Evolutionary conservation across 2,113 vertebrate genomes (phyloP).

Genomic region (Neogale vison): DNA sequence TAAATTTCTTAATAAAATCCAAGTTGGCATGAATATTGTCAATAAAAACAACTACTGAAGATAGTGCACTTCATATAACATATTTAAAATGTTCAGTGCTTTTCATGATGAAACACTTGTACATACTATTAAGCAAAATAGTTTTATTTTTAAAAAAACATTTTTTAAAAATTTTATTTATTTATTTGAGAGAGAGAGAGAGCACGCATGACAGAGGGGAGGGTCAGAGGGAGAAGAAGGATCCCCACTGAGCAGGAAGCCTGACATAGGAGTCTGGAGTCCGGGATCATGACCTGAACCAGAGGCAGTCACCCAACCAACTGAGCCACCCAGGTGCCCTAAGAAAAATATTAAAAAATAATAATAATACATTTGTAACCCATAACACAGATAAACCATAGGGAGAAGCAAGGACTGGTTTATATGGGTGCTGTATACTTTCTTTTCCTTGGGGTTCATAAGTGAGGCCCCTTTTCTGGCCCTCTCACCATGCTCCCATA

Average conservation of each 20-base stretch:
- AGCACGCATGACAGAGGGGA: too few species aligned
- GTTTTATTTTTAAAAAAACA: too few species aligned
- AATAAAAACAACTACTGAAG: too few species aligned
- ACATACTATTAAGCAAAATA: too few species aligned
- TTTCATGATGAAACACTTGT: too few species aligned
- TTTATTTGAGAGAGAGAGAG: neutral
- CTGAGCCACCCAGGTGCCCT: neutral
- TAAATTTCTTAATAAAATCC: too few species aligned
- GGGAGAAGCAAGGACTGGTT: neutral
- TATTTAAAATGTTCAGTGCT: too few species aligned
- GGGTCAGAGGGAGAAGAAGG: too few species aligned
- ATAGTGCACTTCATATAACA: too few species aligned
- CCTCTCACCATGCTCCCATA: neutral
- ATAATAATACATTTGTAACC: neutral
- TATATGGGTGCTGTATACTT: neutral
- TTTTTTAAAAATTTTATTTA: neutral
- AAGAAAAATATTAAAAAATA: neutral
- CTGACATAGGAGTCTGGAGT: neutral
- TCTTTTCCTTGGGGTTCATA: neutral
- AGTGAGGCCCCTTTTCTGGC: neutral
- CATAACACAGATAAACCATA: neutral
- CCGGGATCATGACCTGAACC: neutral
- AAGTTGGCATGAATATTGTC: too few species aligned
- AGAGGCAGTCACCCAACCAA: neutral
- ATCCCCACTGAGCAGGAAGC: neutral